Evolutionary conservation across 2,113 vertebrate species (phyloP).

Genomic region (Indicator maculatus): DNA sequence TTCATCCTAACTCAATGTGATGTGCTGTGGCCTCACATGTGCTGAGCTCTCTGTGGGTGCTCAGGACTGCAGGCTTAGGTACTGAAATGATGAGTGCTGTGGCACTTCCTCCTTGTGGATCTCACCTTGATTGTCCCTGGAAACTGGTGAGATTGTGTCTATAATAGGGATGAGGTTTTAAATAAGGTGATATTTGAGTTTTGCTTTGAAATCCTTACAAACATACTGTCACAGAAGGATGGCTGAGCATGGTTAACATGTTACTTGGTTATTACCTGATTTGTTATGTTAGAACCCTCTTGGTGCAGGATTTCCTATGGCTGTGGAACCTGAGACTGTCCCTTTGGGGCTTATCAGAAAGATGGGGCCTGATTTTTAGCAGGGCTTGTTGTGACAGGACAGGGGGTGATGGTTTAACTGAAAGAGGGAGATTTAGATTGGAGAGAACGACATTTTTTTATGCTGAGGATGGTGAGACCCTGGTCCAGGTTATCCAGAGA

Average conservation of each 20-base stretch:
- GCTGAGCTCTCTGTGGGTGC: neutral
- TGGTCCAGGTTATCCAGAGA: no score
- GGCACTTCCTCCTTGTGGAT: neutral
- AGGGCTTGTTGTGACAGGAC: no score
- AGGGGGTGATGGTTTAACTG: no score
- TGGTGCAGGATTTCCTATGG: neutral
- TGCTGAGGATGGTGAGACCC: no score
- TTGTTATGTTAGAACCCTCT: neutral
- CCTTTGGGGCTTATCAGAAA: neutral
- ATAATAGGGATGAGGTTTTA: neutral
- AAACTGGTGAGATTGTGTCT: neutral
- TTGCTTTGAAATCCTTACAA: neutral
- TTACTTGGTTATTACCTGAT: neutral
- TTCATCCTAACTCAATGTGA: neutral
- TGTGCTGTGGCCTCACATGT: rapidly evolving
- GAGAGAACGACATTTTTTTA: no score
- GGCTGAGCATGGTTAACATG: neutral
- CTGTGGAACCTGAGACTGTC: neutral
- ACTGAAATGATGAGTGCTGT: neutral
- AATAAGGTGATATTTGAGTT: neutral
- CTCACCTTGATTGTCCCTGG: neutral
- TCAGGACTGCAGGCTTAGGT: neutral
- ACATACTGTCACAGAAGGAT: neutral
- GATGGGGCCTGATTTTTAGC: no score
- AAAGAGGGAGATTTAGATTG: no score